These are phyloP conservation scores for Microdon myrmicae DNA, from an alignment of 2,888 invertebrate species.

Conservation along the genomic window DNA sequence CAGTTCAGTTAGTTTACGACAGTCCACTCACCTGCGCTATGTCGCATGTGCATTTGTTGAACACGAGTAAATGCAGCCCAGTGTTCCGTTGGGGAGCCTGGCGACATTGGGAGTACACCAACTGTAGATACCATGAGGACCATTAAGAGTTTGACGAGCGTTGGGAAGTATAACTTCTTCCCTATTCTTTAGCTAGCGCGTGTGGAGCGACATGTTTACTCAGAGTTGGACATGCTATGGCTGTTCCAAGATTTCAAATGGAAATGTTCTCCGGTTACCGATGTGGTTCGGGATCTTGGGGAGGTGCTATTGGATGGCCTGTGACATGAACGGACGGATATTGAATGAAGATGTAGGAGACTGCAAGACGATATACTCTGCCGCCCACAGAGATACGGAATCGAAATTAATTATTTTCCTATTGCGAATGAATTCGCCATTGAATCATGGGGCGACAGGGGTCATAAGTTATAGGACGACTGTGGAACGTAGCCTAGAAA, in stretches of 20 bases:
- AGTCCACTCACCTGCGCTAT: constrained; percentile 42
- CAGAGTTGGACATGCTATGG: constrained; percentile 45
- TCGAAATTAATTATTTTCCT: constrained; percentile 49
- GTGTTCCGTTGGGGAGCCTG: constrained; percentile 31
- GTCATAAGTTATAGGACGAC: constrained; percentile 48
- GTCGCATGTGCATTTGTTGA: constrained; percentile 36
- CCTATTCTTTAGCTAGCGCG: constrained; percentile 17
- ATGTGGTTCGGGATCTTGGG: constrained; percentile 31
- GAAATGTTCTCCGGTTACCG: constrained; percentile 20
- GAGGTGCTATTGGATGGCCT: constrained; percentile 38
- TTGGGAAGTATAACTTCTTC: constrained; percentile 37
- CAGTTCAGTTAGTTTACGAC: constrained; percentile 26
- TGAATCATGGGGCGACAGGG: constrained; percentile 35
- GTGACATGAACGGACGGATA: too few species aligned
- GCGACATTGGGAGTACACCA: constrained; percentile 6
- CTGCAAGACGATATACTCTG: too few species aligned
- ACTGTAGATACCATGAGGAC: constrained; percentile 15
- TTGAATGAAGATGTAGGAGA: constrained; percentile 46
- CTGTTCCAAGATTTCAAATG: constrained; percentile 33
- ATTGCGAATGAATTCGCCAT: constrained; percentile 42
- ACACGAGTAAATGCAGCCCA: constrained; percentile 41
- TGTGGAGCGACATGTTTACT: constrained; percentile 49
- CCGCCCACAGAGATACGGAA: constrained; percentile 18
- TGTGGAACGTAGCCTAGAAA: constrained; percentile 19
- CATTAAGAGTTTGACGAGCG: constrained; percentile 22